These are phyloP conservation scores for Barnardius zonarius DNA, from an alignment of 2,113 vertebrate species.

Conservation along the genomic window DNA sequence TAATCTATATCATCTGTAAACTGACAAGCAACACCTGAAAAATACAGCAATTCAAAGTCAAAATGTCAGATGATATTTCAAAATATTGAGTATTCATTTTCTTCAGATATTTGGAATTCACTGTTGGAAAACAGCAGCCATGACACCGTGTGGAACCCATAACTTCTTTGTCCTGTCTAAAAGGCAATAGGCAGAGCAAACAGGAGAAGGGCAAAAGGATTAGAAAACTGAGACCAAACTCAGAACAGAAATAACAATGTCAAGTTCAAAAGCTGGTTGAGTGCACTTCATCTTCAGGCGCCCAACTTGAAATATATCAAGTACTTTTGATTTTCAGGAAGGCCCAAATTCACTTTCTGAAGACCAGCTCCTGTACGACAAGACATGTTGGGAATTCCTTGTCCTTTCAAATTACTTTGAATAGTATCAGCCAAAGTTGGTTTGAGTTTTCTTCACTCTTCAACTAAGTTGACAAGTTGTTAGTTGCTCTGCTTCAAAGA, in stretches of 20 bases:
- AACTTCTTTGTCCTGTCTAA: neutral
- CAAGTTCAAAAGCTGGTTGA: neutral
- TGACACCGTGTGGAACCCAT: neutral
- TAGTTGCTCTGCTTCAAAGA: neutral
- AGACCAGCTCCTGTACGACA: neutral
- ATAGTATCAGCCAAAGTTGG: accelerated
- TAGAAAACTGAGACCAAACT: neutral
- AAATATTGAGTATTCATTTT: neutral
- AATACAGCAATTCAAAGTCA: neutral
- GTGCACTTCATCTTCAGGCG: neutral
- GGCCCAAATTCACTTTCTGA: neutral
- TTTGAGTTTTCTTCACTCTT: neutral
- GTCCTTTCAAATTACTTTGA: neutral
- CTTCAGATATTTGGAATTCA: neutral
- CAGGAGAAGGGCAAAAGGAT: neutral
- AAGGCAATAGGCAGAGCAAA: neutral
- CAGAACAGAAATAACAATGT: too few relatives aligned
- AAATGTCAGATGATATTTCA: neutral
- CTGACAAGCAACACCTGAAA: neutral
- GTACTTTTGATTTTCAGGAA: neutral
- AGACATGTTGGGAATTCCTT: neutral
- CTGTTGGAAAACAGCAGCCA: neutral
- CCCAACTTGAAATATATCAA: neutral
- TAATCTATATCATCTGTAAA: neutral
- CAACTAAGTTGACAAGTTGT: neutral